Evolutionary conservation across 2,888 invertebrate genomes (phyloP).

Genomic region (Cheilosia impressa): DNA sequence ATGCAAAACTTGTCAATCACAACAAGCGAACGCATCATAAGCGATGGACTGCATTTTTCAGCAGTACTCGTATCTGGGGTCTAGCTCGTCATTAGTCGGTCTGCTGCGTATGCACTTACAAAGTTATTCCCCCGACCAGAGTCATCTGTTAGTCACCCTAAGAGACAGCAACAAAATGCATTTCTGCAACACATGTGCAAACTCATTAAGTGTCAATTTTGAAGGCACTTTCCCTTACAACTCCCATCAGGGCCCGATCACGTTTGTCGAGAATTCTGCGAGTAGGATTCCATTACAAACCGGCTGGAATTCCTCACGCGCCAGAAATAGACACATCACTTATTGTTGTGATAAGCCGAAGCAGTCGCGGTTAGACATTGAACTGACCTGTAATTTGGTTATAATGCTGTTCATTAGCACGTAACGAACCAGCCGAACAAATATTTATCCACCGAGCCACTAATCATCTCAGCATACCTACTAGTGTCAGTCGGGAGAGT

Average conservation of each 20-base stretch:
- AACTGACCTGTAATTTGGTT: conserved; percentile 16
- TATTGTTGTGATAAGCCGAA: neutral
- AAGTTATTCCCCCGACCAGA: conserved; percentile 1
- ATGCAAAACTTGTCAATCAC: neutral
- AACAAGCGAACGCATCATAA: neutral
- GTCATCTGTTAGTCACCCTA: neutral
- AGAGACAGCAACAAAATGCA: neutral
- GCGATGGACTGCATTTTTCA: neutral
- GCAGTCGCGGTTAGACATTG: conserved; percentile 8
- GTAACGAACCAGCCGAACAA: neutral
- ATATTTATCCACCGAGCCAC: neutral
- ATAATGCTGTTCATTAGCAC: conserved; percentile 20
- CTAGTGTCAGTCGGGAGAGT: too few species aligned
- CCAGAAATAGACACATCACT: neutral
- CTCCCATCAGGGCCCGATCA: neutral
- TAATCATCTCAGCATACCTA: neutral
- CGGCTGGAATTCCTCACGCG: neutral
- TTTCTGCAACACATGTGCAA: neutral
- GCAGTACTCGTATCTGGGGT: neutral
- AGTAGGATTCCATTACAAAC: neutral
- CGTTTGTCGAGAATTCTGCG: neutral
- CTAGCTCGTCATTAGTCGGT: neutral
- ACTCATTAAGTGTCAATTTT: conserved; percentile 12
- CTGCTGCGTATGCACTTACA: neutral
- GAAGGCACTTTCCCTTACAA: neutral